Conservation (phyloP, 2,888 invertebrate genomes). For the Hypercompe scribonia region DNA sequence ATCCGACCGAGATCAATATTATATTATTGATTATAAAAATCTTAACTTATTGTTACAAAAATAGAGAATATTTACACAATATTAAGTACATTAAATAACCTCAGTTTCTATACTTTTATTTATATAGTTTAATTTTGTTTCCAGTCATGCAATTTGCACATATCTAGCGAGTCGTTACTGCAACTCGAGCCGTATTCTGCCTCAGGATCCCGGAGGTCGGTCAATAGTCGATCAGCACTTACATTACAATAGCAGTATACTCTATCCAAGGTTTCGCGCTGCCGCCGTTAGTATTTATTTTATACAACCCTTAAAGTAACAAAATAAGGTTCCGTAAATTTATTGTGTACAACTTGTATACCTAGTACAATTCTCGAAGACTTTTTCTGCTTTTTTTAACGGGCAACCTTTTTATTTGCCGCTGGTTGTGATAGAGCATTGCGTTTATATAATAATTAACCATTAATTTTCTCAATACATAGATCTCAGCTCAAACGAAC, state of each 20-base stretch:
- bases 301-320: not conserved
- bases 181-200: slow-evolving; percentile 54
- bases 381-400: too few relatives aligned
- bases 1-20: too few relatives aligned
- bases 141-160: slow-evolving; percentile 69
- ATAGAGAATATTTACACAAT: not conserved
- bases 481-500: too few relatives aligned
- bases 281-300: slow-evolving; percentile 62
- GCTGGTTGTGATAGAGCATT: too few relatives aligned
- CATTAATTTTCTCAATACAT: too few relatives aligned
- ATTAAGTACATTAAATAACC: not conserved
- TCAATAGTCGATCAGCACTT: slow-evolving; percentile 66
- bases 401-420: too few relatives aligned
- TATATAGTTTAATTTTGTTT: not conserved
- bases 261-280: slow-evolving; percentile 68
- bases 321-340: too few relatives aligned
- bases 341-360: too few relatives aligned
- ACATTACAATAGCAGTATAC: slow-evolving; percentile 65
- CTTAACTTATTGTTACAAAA: too few relatives aligned
- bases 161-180: slow-evolving; percentile 69
- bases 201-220: slow-evolving; percentile 64
- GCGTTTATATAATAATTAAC: too few relatives aligned
- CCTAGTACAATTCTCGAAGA: too few relatives aligned
- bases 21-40: too few relatives aligned
- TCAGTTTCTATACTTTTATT: not conserved